Conservation (phyloP, 2,797 vertebrate species). For the Florisuga fusca region DNA sequence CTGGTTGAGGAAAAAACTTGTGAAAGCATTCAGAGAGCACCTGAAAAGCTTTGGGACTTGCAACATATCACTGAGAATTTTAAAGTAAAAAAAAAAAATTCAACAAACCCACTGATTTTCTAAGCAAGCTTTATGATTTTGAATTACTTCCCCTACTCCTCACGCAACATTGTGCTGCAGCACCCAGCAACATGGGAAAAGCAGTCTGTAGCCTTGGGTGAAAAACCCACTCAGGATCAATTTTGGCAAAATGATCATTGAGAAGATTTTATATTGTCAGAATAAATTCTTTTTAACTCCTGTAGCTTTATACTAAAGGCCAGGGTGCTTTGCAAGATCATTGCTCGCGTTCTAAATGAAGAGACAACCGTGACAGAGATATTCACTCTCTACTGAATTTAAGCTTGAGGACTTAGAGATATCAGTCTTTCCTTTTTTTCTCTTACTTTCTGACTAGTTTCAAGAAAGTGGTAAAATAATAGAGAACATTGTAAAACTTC, state of each 20-base stretch:
- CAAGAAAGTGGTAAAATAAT: neutral
- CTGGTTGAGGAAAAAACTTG: neutral
- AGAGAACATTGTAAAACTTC: neutral
- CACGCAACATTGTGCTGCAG: rapidly evolving
- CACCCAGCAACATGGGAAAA: neutral
- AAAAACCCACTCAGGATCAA: neutral
- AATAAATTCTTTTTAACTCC: neutral
- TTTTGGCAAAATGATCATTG: neutral
- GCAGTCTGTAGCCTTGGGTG: rapidly evolving
- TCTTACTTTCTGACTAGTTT: neutral
- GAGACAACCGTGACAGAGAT: neutral
- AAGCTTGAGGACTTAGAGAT: neutral
- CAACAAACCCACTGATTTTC: neutral
- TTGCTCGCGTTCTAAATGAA: neutral
- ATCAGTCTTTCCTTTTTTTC: neutral
- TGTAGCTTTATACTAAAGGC: neutral
- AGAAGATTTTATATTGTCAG: neutral
- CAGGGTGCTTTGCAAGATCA: neutral
- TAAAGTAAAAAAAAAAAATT: neutral
- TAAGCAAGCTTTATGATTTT: neutral
- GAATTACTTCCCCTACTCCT: neutral
- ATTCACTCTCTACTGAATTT: neutral
- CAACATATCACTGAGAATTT: neutral
- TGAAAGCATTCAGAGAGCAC: neutral
- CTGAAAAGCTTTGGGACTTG: neutral